Conservation (phyloP, 2,888 invertebrate genomes). For the Pseudococcus longispinus region DNA sequence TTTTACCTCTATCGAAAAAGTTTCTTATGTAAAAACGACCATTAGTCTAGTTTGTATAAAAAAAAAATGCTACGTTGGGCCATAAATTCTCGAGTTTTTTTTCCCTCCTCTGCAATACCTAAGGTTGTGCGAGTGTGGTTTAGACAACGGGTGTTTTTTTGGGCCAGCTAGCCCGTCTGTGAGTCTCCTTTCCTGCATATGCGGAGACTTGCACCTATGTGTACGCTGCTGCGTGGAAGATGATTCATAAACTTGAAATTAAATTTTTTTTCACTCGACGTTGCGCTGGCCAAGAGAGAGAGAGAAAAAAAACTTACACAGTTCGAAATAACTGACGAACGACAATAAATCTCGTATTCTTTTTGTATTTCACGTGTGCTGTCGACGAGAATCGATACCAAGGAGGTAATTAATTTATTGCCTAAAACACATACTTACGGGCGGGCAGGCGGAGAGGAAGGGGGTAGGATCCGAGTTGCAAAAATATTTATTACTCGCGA, state of each 20-base stretch:
- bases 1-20: neutral
- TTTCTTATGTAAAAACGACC: neutral
- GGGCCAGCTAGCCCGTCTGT: neutral
- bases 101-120: neutral
- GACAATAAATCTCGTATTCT: slow-evolving; percentile 22
- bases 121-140: neutral
- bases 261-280: neutral
- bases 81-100: neutral
- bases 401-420: slow-evolving; percentile 21
- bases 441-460: neutral
- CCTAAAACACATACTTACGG: neutral
- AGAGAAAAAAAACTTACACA: neutral
- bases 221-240: neutral
- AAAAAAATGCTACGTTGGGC: neutral
- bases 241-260: slow-evolving; percentile 26
- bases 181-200: neutral
- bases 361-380: neutral
- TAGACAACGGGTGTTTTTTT: neutral
- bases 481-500: slow-evolving; percentile 30
- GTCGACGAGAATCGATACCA: slow-evolving; percentile 13
- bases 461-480: neutral
- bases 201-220: slow-evolving; percentile 1
- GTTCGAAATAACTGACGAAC: slow-evolving; percentile 11
- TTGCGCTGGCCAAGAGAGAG: neutral
- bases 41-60: neutral